Conservation (phyloP, 1,140 invertebrate species). For the Caenorhabditis tropicalis region DNA sequence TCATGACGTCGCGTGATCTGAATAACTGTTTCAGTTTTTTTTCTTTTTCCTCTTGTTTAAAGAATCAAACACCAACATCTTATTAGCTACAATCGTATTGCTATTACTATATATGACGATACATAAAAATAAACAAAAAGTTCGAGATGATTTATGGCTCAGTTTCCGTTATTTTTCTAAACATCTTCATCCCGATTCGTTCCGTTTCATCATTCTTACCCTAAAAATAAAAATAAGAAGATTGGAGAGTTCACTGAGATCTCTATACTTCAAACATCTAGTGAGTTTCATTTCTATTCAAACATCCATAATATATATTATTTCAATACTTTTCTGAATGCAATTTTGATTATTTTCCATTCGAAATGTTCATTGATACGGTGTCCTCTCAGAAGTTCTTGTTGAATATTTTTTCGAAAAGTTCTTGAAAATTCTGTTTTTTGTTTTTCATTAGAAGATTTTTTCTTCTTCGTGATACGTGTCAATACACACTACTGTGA, state of each 20-base stretch:
- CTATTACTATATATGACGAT: not conserved
- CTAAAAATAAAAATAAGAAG: not conserved
- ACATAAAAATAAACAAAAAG: constrained; percentile 12
- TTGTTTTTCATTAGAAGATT: not conserved
- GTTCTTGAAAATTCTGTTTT: not conserved
- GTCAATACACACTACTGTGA: not conserved
- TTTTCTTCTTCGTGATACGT: not conserved
- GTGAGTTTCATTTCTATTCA: too few species aligned
- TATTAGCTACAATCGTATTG: not conserved
- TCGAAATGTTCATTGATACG: too few species aligned
- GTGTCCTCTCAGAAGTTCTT: too few species aligned
- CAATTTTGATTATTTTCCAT: too few species aligned
- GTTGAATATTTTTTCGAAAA: not conserved
- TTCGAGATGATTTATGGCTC: not conserved
- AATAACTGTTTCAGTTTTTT: not conserved
- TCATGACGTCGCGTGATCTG: constrained; percentile 8
- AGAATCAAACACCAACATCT: not conserved
- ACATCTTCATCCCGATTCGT: not conserved
- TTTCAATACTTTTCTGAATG: too few species aligned
- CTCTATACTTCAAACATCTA: too few species aligned
- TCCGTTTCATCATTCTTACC: not conserved
- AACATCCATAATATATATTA: too few species aligned
- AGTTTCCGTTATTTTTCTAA: not conserved
- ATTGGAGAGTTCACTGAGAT: too few species aligned
- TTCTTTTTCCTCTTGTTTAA: too few species aligned